phyloP scores from a whole-genome alignment of 1,140 invertebrate species.

The Octopus sinensis region DNA sequence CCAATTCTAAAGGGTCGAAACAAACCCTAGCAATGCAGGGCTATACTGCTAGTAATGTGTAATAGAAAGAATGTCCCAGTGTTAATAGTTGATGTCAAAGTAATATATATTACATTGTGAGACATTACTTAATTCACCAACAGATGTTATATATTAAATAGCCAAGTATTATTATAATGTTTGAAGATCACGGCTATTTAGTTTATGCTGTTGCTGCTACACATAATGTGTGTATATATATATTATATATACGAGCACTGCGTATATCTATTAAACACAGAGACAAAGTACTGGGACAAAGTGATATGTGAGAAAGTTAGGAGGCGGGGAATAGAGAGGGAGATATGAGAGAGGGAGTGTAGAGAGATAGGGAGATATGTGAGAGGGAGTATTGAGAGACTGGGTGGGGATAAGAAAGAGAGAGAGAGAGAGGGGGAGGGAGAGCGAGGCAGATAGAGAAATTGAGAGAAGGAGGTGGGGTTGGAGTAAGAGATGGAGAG shows the following conservation, averaged over 20 bases:
- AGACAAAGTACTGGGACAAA: not conserved
- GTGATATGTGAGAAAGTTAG: constrained; percentile 14
- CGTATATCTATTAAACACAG: not conserved
- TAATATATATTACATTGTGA: not conserved
- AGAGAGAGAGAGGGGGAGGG: constrained; percentile 7
- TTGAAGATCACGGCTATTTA: not conserved
- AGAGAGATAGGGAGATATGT: constrained; percentile 5
- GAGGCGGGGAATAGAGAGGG: constrained; percentile 9
- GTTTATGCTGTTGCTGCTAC: not conserved
- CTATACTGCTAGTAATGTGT: too few relatives aligned
- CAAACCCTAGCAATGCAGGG: too few relatives aligned
- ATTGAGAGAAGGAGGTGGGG: not conserved
- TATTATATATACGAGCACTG: too few relatives aligned
- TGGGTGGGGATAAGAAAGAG: not conserved
- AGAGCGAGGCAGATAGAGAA: not conserved
- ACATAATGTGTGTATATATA: not conserved
- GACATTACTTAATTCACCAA: not conserved
- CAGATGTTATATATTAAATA: not conserved
- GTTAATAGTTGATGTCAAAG: too few relatives aligned
- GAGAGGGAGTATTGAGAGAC: not conserved
- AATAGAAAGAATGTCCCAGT: too few relatives aligned
- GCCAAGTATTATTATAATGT: not conserved
- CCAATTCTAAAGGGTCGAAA: too few relatives aligned
- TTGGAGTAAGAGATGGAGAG: not conserved
- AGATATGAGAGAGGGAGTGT: constrained; percentile 7